Base-by-base conservation (phyloP, 2,797 vertebrate genomes). In the Acanthurus leucopareius region DNA sequence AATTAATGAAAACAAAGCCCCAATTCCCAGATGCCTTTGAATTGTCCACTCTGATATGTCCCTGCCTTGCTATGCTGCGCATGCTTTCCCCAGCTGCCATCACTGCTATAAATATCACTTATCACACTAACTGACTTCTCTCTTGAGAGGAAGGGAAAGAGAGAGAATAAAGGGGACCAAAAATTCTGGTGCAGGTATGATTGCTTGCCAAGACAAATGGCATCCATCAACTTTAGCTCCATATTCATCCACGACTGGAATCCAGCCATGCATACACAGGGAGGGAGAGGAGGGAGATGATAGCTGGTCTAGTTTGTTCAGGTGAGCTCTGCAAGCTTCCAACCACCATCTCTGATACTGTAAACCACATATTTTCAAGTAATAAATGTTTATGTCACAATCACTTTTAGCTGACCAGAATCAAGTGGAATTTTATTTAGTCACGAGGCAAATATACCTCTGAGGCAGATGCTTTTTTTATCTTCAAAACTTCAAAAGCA, bases 101-200 rank as follows among this genome's bases (percentile, higher is more conserved):
- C 80, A 49, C 16, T 58, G 88, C 93, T 93, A 94, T 94, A 93
- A 94, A 94, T 93, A 93, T 91, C 91, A 93, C 88, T 93, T 93
- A 93, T 92, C 90, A 85, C 82, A 67, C 88, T 82, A 86, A 88
- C 86, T 80, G 90, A 87, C 87, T 88, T 83, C 73, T 86, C 86
- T 89, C 69, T 72, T 57, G 85, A 88, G 90, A 73, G 66, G 19
- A 62, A 64, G 49, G 62, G 69, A 68, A 69, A 54, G 58, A 69
- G 72, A 51, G 70, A 70, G 79, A 76, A 66, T 32, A 69, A 62
- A 75, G 49, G 64, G 66, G 47, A 62, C 58, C 70, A 76, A 83
- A 86, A 87, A 86, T 65, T 80, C 75, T 73, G 76, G 83, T 48
- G 52, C 79, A 87, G 90, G 87, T 91, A 88, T 80, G 79, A 93